These are phyloP conservation scores for Hippocampus mohnikei DNA, from an alignment of 2,113 vertebrate genomes.

Conservation along the genomic window DNA sequence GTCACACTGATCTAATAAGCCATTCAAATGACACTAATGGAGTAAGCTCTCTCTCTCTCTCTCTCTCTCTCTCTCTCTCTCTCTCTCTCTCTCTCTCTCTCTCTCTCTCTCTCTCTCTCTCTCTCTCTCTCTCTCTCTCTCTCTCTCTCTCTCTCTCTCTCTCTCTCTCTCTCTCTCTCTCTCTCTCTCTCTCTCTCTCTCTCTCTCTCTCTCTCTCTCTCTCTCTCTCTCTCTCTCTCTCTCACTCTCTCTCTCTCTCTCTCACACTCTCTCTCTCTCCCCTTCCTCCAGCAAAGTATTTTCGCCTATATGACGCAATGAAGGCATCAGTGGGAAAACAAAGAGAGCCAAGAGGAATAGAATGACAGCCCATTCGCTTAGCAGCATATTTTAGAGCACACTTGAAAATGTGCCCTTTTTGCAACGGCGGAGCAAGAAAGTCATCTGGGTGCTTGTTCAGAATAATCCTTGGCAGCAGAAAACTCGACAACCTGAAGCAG, in stretches of 20 bases:
- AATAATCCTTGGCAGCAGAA: constrained; percentile 47
- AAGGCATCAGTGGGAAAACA: constrained; percentile 32
- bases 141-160: background rate
- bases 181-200: background rate
- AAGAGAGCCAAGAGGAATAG: constrained; percentile 21
- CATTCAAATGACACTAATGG: constrained; percentile 58
- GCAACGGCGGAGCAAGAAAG: constrained; percentile 29
- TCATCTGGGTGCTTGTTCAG: constrained; percentile 53
- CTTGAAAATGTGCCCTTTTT: constrained; percentile 33
- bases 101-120: no score
- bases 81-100: no score
- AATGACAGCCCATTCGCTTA: constrained; percentile 35
- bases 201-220: no score
- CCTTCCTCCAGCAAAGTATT: constrained; percentile 43
- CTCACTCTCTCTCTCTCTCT: background rate
- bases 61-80: no score
- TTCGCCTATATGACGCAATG: constrained; percentile 29
- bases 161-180: no score
- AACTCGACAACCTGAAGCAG: background rate
- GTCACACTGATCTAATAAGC: constrained; percentile 68
- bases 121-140: constrained; percentile 6
- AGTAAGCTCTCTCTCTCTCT: constrained; percentile 10
- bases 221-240: no score
- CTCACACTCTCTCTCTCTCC: background rate
- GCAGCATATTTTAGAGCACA: constrained; percentile 52